phyloP scores from a whole-genome alignment of 23 tunicate genomes.

The Clavelina lepadiformis region DNA sequence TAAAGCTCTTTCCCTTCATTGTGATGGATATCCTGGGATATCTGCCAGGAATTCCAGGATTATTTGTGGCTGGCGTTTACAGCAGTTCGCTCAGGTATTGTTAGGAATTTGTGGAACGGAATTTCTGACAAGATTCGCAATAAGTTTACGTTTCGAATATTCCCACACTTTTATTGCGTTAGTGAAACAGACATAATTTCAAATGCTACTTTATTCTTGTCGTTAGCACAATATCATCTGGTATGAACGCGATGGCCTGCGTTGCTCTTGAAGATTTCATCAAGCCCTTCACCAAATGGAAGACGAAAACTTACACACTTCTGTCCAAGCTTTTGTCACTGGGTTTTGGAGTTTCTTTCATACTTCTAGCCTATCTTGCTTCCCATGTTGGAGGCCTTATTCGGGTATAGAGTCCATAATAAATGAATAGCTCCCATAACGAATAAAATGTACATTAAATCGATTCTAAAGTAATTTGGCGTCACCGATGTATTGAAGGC shows the following conservation, averaged over 20 bases:
- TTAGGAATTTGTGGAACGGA: neutral
- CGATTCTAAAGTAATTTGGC: too few relatives aligned
- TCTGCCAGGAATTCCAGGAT: conserved; percentile 80
- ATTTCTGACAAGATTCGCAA: neutral
- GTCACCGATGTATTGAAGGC: too few relatives aligned
- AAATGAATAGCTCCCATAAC: neutral
- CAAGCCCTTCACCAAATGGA: conserved; percentile 60
- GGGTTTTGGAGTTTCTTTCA: conserved; percentile 42
- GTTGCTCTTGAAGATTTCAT: conserved; percentile 89
- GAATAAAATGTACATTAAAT: too few relatives aligned
- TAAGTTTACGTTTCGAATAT: neutral
- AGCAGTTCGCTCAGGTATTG: conserved; percentile 84
- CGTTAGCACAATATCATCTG: conserved; percentile 84
- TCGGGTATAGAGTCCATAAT: conserved; percentile 23
- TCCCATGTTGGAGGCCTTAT: conserved; percentile 79
- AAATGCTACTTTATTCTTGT: too few relatives aligned
- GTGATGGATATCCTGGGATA: conserved; percentile 88
- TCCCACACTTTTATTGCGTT: neutral
- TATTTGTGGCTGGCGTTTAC: conserved; percentile 94
- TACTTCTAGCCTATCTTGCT: conserved; percentile 74
- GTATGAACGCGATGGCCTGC: conserved; percentile 96
- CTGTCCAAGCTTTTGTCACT: conserved; percentile 45
- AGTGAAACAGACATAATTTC: too few relatives aligned
- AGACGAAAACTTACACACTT: conserved; percentile 40
- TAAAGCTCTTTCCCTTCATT: conserved; percentile 83